Evolutionary conservation across 2,797 vertebrate genomes (phyloP).

Genomic region (Epinephelus awoara): DNA sequence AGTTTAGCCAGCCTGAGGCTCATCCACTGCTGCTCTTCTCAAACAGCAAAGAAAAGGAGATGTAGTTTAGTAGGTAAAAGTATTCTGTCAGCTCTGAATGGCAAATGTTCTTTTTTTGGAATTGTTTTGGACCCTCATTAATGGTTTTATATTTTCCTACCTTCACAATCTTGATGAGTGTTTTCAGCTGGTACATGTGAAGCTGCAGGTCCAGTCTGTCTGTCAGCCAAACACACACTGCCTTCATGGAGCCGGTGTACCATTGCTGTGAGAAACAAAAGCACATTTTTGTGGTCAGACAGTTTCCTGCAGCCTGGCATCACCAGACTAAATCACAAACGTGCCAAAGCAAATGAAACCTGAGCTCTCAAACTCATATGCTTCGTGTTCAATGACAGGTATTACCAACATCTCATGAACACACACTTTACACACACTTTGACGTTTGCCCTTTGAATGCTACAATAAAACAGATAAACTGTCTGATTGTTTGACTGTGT

Average conservation of each 20-base stretch:
- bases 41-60: slow-evolving; percentile 9
- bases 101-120: neutral
- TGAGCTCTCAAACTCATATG: too few species aligned
- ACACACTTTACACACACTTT: too few species aligned
- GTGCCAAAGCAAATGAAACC: too few species aligned
- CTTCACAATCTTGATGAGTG: slow-evolving; percentile 99
- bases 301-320: too few species aligned
- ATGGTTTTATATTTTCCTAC: slow-evolving; percentile 79
- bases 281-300: too few species aligned
- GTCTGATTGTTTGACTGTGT: neutral
- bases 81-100: neutral
- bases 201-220: slow-evolving; percentile 97
- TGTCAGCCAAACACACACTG: slow-evolving; percentile 93
- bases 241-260: slow-evolving; percentile 94
- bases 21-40: neutral
- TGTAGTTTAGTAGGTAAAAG: neutral
- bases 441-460: too few species aligned
- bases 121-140: neutral
- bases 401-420: too few species aligned
- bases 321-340: too few species aligned
- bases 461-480: too few species aligned
- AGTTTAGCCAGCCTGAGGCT: neutral
- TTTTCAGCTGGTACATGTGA: slow-evolving; percentile 97
- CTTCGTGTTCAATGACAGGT: too few species aligned
- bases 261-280: slow-evolving; percentile 89